These are phyloP conservation scores for Sicus ferrugineus DNA, from an alignment of 2,888 invertebrate species.

Conservation along the genomic window DNA sequence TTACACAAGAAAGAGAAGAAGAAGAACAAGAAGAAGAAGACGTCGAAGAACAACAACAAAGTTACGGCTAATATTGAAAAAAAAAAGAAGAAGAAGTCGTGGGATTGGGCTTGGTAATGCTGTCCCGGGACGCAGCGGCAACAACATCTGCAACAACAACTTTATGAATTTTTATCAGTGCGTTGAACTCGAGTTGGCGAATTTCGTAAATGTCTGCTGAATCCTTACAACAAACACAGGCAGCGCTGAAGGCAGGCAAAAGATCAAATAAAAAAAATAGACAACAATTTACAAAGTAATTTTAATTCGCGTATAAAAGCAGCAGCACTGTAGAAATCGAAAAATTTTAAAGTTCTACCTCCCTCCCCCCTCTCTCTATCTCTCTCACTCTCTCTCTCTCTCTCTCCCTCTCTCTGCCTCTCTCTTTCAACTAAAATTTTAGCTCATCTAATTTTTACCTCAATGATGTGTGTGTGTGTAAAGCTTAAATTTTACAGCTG, in stretches of 20 bases:
- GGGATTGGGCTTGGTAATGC: background rate
- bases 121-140: background rate
- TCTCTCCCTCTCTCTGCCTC: no score
- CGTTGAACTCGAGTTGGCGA: constrained; percentile 13
- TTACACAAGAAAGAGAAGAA: background rate
- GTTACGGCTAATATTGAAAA: no score
- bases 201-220: constrained; percentile 10
- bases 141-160: constrained; percentile 5
- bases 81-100: background rate
- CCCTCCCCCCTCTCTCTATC: no score
- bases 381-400: no score
- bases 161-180: constrained; percentile 25
- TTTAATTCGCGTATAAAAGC: no score
- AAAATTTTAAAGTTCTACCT: no score
- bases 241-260: no score
- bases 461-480: no score
- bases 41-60: background rate
- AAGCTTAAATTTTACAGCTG: no score
- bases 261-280: background rate
- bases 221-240: background rate
- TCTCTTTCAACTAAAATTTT: no score
- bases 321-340: no score
- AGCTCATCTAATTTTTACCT: no score
- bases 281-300: background rate
- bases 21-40: background rate